These are phyloP conservation scores for Anguilla rostrata DNA, from an alignment of 2,113 vertebrate genomes.

Conservation along the genomic window DNA sequence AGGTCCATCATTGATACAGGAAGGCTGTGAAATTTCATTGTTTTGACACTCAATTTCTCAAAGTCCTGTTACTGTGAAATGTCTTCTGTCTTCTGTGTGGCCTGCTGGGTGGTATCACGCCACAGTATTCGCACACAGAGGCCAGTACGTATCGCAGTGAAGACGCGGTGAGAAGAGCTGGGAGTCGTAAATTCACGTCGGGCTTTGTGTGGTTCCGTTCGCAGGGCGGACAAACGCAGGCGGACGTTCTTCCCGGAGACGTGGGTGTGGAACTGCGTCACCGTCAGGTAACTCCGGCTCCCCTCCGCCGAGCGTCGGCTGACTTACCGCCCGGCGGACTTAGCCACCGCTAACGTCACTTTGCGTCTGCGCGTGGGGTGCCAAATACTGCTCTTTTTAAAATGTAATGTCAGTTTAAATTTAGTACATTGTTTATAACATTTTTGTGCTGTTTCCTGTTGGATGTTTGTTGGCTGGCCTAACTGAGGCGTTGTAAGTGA, in stretches of 20 bases:
- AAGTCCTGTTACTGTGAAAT: neutral
- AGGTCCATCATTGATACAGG: no score
- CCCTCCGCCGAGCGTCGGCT: constrained; percentile 4
- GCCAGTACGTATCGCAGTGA: neutral
- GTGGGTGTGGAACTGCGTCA: constrained; percentile 88
- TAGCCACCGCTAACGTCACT: neutral
- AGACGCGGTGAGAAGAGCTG: neutral
- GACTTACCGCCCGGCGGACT: neutral
- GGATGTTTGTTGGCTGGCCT: no score
- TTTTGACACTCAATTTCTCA: neutral
- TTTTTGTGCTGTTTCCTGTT: no score
- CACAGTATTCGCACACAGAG: no score
- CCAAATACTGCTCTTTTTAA: neutral
- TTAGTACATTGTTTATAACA: no score
- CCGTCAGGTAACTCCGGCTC: constrained; percentile 77
- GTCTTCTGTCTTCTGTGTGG: neutral
- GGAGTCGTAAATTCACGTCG: constrained; percentile 44
- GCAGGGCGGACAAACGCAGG: constrained; percentile 82
- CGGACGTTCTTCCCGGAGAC: constrained; percentile 92
- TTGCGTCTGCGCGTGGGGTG: neutral
- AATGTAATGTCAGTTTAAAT: neutral
- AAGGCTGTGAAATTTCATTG: neutral
- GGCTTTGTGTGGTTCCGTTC: constrained; percentile 50
- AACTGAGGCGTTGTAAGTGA: no score
- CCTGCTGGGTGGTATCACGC: no score